These are phyloP conservation scores for Drosophila koepferae DNA, from an alignment of 2,888 invertebrate genomes.

Conservation along the genomic window DNA sequence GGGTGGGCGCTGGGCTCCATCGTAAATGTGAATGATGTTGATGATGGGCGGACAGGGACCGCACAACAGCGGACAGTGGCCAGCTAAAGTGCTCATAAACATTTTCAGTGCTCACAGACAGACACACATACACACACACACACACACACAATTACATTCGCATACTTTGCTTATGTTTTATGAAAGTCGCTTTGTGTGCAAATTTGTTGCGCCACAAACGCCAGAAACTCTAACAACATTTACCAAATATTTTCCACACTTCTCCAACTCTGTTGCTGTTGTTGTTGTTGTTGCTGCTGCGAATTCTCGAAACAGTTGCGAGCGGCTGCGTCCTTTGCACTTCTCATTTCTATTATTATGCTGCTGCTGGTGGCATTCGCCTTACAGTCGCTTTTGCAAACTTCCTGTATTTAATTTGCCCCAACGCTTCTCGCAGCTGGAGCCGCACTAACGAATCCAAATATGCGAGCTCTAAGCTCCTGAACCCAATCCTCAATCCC, in stretches of 20 bases:
- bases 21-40: slow-evolving; percentile 80
- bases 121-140: slow-evolving; percentile 8
- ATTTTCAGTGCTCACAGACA: slow-evolving; percentile 52
- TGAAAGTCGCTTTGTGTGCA: slow-evolving; percentile 62
- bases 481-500: background rate
- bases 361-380: slow-evolving; percentile 44
- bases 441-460: slow-evolving; percentile 41
- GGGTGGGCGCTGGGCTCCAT: slow-evolving; percentile 46
- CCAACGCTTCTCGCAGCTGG: slow-evolving; percentile 54
- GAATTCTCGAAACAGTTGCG: slow-evolving; percentile 46
- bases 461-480: slow-evolving; percentile 30
- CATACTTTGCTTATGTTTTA: slow-evolving; percentile 49
- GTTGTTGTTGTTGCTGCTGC: slow-evolving; percentile 3
- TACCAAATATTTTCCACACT: slow-evolving; percentile 37
- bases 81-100: slow-evolving; percentile 76
- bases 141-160: slow-evolving; percentile 18
- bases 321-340: slow-evolving; percentile 43
- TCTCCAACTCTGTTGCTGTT: background rate
- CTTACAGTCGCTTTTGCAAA: slow-evolving; percentile 42
- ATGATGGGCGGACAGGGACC: slow-evolving; percentile 68
- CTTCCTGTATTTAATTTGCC: slow-evolving; percentile 75
- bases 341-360: slow-evolving; percentile 67
- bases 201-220: slow-evolving; percentile 52
- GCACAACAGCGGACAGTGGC: slow-evolving; percentile 60
- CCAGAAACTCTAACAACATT: slow-evolving; percentile 49